A percentile compares a stretch with the other conserved stretches of the same genome.
Evolutionary conservation across 2,888 invertebrate species (phyloP).

Genomic region (Onchidella celtica): DNA sequence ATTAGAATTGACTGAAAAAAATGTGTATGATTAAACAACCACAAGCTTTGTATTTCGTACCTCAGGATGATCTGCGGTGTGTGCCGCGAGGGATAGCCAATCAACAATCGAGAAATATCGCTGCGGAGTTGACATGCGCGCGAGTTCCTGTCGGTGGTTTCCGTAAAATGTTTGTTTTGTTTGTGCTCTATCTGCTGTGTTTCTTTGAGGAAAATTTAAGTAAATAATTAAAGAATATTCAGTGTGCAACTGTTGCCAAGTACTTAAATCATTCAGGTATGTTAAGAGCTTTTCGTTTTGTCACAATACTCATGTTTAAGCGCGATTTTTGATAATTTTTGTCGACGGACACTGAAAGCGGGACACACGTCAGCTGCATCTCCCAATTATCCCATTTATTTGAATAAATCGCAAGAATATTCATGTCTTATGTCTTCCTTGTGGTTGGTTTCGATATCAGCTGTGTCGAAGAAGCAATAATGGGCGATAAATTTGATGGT

Average conservation of each 20-base stretch:
- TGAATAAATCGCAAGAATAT: background rate
- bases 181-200: background rate
- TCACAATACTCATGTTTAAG: background rate
- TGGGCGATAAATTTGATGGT: background rate
- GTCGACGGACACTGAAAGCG: background rate
- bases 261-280: constrained; percentile 6
- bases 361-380: background rate
- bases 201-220: constrained; percentile 17
- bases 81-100: constrained; percentile 31
- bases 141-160: constrained; percentile 60
- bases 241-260: background rate
- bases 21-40: no score
- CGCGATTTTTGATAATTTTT: background rate
- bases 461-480: background rate
- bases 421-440: background rate
- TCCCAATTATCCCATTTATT: background rate
- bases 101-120: constrained; percentile 38
- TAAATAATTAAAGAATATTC: background rate
- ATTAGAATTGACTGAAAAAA: no score
- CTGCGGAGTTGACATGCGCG: constrained; percentile 56
- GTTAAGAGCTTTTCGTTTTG: background rate
- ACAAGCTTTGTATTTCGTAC: background rate
- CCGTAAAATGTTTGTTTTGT: constrained; percentile 43
- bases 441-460: background rate
- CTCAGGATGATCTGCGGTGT: background rate